Evolutionary conservation across 2,797 vertebrate genomes (phyloP).

Genomic region (Parauchenoglanis ngamensis): DNA sequence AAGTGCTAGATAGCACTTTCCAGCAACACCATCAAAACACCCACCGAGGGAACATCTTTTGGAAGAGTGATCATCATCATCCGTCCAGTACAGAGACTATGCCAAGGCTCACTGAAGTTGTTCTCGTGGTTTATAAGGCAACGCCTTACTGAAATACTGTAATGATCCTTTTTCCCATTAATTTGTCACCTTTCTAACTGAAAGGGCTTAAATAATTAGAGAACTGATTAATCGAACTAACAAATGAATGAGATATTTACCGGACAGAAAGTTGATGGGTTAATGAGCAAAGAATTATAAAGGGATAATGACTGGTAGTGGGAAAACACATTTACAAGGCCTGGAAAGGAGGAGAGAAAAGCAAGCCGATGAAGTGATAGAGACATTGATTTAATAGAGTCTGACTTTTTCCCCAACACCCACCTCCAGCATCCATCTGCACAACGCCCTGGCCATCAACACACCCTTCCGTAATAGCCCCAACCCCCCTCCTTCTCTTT

Average conservation of each 20-base stretch:
- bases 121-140: not conserved
- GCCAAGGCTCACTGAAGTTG: not conserved
- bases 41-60: not conserved
- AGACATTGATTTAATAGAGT: conserved; percentile 81
- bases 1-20: not conserved
- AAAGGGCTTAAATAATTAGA: not conserved
- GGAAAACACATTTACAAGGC: conserved; percentile 11
- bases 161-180: not conserved
- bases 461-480: conserved; percentile 62
- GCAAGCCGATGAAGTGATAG: conserved; percentile 66
- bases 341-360: not conserved
- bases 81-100: not conserved
- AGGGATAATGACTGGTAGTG: not conserved
- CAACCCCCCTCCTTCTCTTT: conserved; percentile 49
- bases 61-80: not conserved
- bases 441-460: conserved; percentile 69
- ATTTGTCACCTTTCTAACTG: not conserved
- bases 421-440: conserved; percentile 75
- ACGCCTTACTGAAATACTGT: not conserved
- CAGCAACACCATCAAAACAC: not conserved
- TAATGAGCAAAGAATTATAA: not conserved
- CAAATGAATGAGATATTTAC: not conserved
- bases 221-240: not conserved
- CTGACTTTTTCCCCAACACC: conserved; percentile 75
- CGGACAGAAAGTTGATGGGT: no score